These are phyloP conservation scores for Eulemur rubriventer DNA, from an alignment of 2,797 vertebrate species.

Conservation along the genomic window DNA sequence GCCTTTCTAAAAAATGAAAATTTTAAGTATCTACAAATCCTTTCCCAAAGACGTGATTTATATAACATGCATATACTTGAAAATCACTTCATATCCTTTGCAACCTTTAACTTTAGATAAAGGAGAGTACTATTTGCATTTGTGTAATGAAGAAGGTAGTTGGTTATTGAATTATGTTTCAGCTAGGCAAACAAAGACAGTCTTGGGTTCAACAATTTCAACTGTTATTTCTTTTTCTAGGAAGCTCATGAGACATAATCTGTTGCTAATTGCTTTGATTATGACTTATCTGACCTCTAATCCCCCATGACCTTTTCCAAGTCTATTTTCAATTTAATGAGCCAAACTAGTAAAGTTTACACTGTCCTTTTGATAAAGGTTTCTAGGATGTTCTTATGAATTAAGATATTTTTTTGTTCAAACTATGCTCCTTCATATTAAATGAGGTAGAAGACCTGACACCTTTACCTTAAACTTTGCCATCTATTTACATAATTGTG, in stretches of 20 bases:
- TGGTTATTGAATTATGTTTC: slow-evolving; percentile 49
- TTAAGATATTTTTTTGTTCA: slow-evolving; percentile 67
- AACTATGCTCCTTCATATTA: slow-evolving; percentile 52
- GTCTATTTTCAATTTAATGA: slow-evolving; percentile 81
- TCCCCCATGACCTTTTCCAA: slow-evolving; percentile 76
- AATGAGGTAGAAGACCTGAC: slow-evolving; percentile 56
- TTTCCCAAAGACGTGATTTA: not conserved
- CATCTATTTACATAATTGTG: slow-evolving; percentile 64
- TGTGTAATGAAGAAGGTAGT: not conserved
- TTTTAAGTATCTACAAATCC: not conserved
- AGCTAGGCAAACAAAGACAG: slow-evolving; percentile 67
- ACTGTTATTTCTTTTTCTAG: slow-evolving; percentile 72
- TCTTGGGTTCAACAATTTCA: slow-evolving; percentile 65
- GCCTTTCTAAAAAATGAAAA: not conserved
- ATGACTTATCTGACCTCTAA: slow-evolving; percentile 80
- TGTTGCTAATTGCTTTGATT: slow-evolving; percentile 83
- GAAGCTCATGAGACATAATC: slow-evolving; percentile 70
- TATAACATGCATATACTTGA: not conserved
- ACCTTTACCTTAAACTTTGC: slow-evolving; percentile 69
- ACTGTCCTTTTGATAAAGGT: slow-evolving; percentile 72
- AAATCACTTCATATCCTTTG: slow-evolving; percentile 32
- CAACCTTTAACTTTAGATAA: not conserved
- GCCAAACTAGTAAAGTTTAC: slow-evolving; percentile 75
- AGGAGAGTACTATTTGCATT: not conserved
- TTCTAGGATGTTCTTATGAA: slow-evolving; percentile 74